Conservation (phyloP, 2,113 vertebrate species). For the Passer montanus region DNA sequence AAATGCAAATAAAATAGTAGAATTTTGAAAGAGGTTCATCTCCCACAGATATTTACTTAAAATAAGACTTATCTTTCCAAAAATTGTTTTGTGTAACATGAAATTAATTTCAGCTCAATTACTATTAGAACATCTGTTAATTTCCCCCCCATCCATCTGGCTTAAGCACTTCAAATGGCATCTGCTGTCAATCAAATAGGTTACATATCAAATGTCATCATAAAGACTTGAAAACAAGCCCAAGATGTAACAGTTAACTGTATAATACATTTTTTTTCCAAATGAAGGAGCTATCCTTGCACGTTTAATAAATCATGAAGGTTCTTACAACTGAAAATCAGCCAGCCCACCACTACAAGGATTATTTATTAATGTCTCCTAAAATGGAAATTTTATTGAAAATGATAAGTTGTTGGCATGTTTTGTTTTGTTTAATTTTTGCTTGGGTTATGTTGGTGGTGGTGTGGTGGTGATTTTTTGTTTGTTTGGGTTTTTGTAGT, state of each 20-base stretch:
- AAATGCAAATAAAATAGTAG: neutral
- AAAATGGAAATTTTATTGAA: neutral
- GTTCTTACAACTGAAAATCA: neutral
- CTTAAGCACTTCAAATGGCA: conserved; percentile 13
- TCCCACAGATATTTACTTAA: neutral
- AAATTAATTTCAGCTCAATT: conserved; percentile 31
- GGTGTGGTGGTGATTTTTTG: neutral
- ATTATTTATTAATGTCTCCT: neutral
- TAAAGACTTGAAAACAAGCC: neutral
- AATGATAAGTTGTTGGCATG: neutral
- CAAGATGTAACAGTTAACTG: neutral
- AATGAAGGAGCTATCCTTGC: neutral
- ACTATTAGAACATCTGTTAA: conserved; percentile 6
- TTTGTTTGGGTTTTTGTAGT: neutral
- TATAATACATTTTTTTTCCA: neutral
- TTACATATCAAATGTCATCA: neutral
- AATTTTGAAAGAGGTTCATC: neutral
- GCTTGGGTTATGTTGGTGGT: neutral
- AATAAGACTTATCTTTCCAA: neutral
- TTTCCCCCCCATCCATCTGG: neutral
- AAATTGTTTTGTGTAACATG: neutral
- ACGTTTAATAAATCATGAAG: neutral
- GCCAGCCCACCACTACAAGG: neutral
- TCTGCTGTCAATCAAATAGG: conserved; percentile 18
- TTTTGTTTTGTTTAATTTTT: neutral